These are phyloP conservation scores for Diarsia rubi DNA, from an alignment of 2,888 invertebrate species.

Conservation along the genomic window DNA sequence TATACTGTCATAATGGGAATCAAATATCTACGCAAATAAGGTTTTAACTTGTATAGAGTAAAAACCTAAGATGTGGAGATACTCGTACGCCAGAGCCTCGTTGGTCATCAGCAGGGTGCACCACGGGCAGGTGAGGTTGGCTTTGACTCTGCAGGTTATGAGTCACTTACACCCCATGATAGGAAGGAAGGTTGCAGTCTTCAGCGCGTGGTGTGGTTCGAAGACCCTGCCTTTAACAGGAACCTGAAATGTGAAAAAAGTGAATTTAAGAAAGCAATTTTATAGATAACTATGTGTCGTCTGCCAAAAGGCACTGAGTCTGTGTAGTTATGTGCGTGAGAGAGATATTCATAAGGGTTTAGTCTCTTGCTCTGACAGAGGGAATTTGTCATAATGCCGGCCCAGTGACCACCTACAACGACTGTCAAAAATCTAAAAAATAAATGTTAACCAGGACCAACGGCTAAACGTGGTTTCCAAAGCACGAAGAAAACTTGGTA, in stretches of 20 bases:
- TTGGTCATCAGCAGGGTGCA: slow-evolving; percentile 3
- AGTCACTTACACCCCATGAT: not conserved
- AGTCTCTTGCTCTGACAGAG: not conserved
- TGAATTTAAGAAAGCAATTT: not conserved
- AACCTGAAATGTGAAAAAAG: not conserved
- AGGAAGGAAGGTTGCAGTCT: not conserved
- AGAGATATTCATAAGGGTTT: not conserved
- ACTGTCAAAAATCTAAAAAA: too few species aligned
- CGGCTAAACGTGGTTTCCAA: too few species aligned
- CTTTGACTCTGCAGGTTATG: slow-evolving; percentile 14
- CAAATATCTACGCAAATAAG: not conserved
- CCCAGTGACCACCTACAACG: too few species aligned
- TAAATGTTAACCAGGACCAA: too few species aligned
- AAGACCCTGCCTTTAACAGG: not conserved
- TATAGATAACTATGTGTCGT: not conserved
- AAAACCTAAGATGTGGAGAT: not conserved
- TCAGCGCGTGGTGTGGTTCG: not conserved
- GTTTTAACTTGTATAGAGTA: not conserved
- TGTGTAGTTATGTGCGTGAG: too few species aligned
- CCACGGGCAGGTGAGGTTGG: slow-evolving; percentile 24
- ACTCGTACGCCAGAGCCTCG: not conserved
- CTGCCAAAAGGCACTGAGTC: too few species aligned
- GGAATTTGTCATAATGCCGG: too few species aligned
- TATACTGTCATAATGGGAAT: not conserved
- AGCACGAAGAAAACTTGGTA: too few species aligned